phyloP scores from a whole-genome alignment of 2,888 invertebrate species.

The Caenorhabditis zanzibari region DNA sequence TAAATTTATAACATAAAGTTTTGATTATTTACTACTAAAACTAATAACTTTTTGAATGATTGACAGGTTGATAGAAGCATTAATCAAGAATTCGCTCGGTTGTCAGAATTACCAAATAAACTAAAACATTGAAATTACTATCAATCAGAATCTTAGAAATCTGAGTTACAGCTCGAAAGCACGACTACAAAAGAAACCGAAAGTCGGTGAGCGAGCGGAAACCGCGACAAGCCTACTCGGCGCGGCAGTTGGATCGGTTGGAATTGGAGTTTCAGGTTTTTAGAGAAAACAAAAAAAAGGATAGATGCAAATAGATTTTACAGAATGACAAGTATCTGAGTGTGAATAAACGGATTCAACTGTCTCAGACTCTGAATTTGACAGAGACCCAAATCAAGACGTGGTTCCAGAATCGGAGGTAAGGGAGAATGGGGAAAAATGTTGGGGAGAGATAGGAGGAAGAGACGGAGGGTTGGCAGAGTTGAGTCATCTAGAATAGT shows the following conservation, averaged over 20 bases:
- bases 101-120: too few relatives aligned
- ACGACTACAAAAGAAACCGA: slow-evolving; percentile 89
- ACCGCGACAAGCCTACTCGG: slow-evolving; percentile 96
- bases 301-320: neutral
- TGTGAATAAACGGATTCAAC: slow-evolving; percentile 94
- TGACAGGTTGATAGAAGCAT: slow-evolving; percentile 3
- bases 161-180: slow-evolving; percentile 86
- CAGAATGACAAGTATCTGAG: slow-evolving; percentile 95
- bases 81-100: slow-evolving; percentile 15
- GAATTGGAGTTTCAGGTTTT: slow-evolving; percentile 95
- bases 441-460: slow-evolving; percentile 3
- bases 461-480: neutral
- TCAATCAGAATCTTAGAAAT: neutral
- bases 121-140: too few relatives aligned
- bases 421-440: slow-evolving; percentile 42
- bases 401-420: slow-evolving; percentile 94
- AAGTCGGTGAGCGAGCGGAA: slow-evolving; percentile 94
- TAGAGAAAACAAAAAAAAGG: slow-evolving; percentile 21
- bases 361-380: slow-evolving; percentile 91
- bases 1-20: neutral
- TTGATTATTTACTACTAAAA: neutral
- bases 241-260: slow-evolving; percentile 92
- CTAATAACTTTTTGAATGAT: neutral
- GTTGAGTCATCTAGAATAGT: too few relatives aligned
- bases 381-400: slow-evolving; percentile 98